Conservation (phyloP, 2,888 invertebrate species). For the Mayetiola destructor region DNA sequence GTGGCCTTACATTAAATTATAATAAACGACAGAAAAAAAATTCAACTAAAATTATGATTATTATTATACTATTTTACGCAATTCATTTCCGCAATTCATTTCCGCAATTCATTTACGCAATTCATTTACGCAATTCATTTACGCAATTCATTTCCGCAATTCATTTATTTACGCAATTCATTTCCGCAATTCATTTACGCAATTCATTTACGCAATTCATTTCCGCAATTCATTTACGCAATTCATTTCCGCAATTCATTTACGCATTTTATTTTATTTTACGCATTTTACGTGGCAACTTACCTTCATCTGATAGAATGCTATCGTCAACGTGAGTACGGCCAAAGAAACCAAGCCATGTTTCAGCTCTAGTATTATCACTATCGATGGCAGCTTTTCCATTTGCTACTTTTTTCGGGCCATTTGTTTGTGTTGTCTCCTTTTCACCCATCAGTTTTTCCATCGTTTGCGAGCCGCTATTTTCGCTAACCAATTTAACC, state of each 20-base stretch:
- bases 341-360: conserved; percentile 20
- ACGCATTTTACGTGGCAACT: neutral
- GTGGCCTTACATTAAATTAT: no score
- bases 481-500: neutral
- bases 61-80: no score
- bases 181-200: neutral
- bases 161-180: neutral
- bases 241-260: neutral
- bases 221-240: neutral
- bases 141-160: no score
- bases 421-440: neutral
- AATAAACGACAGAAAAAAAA: no score
- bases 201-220: neutral
- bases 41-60: no score
- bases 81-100: no score
- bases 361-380: conserved; percentile 18
- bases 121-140: no score
- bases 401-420: conserved; percentile 20
- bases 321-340: conserved; percentile 18
- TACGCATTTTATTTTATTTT: neutral
- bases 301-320: conserved; percentile 18
- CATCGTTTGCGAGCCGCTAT: neutral
- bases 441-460: neutral
- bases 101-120: no score
- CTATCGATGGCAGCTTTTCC: conserved; percentile 17